phyloP scores from a whole-genome alignment of 2,113 vertebrate species.

The Ptyas mucosa region DNA sequence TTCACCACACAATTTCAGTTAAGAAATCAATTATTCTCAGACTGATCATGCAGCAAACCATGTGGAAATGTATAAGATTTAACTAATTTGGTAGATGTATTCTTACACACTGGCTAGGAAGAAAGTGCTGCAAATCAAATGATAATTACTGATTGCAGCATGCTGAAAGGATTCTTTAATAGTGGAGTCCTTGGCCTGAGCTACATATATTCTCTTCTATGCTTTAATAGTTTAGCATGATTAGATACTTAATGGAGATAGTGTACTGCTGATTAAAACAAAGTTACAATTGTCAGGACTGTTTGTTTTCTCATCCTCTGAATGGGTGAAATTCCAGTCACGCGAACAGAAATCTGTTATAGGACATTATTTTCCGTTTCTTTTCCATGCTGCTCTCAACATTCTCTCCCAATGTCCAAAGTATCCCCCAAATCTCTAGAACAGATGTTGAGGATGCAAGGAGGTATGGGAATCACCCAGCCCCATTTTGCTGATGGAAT shows the following conservation, averaged over 20 bases:
- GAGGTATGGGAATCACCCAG: neutral
- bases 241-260: slow-evolving; percentile 3
- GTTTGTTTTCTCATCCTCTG: neutral
- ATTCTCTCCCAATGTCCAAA: neutral
- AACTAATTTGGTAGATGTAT: slow-evolving; percentile 6
- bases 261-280: neutral
- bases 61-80: slow-evolving; percentile 7
- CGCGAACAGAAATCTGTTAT: neutral
- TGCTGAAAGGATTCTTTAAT: neutral
- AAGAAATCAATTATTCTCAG: slow-evolving; percentile 2
- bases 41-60: neutral
- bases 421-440: neutral
- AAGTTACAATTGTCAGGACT: neutral
- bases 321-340: neutral
- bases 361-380: neutral
- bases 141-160: neutral
- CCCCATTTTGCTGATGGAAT: neutral
- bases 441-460: neutral
- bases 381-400: neutral
- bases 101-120: neutral
- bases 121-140: slow-evolving; percentile 6
- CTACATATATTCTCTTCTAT: neutral
- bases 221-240: neutral
- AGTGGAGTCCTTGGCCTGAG: neutral
- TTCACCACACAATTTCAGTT: slow-evolving; percentile 5